Percentiles rank a stretch among this genome's conserved stretches.
phyloP scores from a whole-genome alignment of 2,888 invertebrate genomes.

The Polyommatus icarus region DNA sequence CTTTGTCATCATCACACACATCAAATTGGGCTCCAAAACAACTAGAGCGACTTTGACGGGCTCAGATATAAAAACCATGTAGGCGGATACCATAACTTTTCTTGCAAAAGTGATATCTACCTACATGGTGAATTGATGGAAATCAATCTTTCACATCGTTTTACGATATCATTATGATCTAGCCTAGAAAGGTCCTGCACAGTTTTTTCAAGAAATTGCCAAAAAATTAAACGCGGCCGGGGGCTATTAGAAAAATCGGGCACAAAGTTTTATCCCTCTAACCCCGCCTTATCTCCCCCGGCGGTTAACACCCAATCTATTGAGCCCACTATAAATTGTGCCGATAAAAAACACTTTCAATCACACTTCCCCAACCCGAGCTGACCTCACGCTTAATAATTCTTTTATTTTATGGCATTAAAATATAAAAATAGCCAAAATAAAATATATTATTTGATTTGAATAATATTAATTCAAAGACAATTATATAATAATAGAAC shows the following conservation, averaged over 20 bases:
- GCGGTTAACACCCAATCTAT: slow-evolving; percentile 46
- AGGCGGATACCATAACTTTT: too few relatives aligned
- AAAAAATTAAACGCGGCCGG: neutral
- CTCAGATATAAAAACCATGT: too few relatives aligned
- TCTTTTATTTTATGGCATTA: slow-evolving; percentile 23
- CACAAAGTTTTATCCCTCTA: slow-evolving; percentile 36
- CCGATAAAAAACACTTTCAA: slow-evolving; percentile 45
- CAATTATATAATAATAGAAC: too few relatives aligned
- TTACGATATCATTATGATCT: too few relatives aligned
- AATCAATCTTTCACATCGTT: too few relatives aligned
- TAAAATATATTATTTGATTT: too few relatives aligned
- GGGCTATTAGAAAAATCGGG: slow-evolving; percentile 28
- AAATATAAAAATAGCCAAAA: neutral
- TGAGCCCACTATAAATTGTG: slow-evolving; percentile 43
- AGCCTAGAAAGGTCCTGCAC: neutral
- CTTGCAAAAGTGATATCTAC: too few relatives aligned
- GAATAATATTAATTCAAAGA: too few relatives aligned
- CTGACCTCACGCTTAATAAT: slow-evolving; percentile 28
- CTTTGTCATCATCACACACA: too few relatives aligned
- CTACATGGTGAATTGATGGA: too few relatives aligned
- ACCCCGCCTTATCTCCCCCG: slow-evolving; percentile 42
- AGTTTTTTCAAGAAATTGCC: neutral
- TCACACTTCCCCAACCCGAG: slow-evolving; percentile 30
- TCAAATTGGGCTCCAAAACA: too few relatives aligned
- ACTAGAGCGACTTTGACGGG: too few relatives aligned